These are phyloP conservation scores for Microctenopoma stevenorrisi DNA, from an alignment of 2,797 vertebrate genomes.

Conservation along the genomic window DNA sequence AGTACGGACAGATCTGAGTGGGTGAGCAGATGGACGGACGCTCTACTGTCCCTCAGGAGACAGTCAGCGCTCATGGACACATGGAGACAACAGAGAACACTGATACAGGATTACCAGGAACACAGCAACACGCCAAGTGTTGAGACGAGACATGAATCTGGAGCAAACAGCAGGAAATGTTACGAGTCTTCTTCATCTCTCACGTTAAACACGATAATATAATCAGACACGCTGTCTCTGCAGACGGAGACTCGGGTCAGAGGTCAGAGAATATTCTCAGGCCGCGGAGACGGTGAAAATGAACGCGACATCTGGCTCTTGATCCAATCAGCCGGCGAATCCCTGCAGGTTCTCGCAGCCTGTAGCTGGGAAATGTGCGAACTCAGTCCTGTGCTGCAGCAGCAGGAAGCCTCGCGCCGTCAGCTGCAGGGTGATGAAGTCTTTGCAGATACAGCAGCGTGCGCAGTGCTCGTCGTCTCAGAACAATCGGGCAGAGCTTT, in stretches of 20 bases:
- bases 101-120: conserved; percentile 36
- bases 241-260: neutral
- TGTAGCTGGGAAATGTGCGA: conserved; percentile 5
- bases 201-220: no score
- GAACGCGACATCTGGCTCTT: neutral
- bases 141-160: neutral
- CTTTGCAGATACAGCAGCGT: neutral
- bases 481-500: neutral
- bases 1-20: neutral
- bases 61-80: conserved; percentile 12
- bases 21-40: conserved; percentile 42
- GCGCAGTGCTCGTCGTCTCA: no score
- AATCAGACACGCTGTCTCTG: no score
- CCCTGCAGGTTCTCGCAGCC: conserved; percentile 12
- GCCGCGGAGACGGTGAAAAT: neutral
- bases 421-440: conserved; percentile 2
- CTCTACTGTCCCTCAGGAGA: conserved; percentile 27
- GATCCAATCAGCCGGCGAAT: neutral
- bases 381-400: conserved; percentile 10
- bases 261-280: neutral
- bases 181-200: no score
- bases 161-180: no score
- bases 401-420: conserved; percentile 7
- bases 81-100: conserved; percentile 37
- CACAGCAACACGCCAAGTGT: conserved; percentile 40